Base-by-base conservation (phyloP, 2,888 invertebrate genomes). In the Oasisia sp. region DNA sequence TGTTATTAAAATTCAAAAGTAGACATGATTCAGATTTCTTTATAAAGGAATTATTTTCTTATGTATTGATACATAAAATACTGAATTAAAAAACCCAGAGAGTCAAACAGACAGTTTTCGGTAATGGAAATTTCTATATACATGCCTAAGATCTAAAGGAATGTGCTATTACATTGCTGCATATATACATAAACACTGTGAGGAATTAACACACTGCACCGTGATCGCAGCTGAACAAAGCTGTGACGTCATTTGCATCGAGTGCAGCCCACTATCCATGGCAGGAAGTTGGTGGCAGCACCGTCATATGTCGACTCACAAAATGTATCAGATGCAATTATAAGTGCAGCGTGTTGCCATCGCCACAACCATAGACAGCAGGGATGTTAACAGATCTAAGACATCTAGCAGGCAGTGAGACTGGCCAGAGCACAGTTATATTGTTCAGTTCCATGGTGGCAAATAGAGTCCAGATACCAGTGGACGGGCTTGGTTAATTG, bases 251-350 rank as follows among this genome's bases (percentile, higher is more conserved):
- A 74, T 74, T 74, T 27, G 74, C 74, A 74, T 74, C 74, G 74
- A 74, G 74, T 27, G 7, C 74, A 27, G 74, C 74, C 74, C 74
- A 74, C 74, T 74, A 74, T 19, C 74, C 74, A n/a, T 74, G 74
- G 27, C 50, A 50, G n/a, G 74, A 74, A 74, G 74, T 74, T 74
- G 74, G n/a, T n/a, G 74, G 74, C 74, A 74, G 74, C 74, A 74
- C 74, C n/a, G 74, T 74, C 74, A 74, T 74, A 27, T 0, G 19
- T 74, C 74, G 27, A n/a, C 74, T 74, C 74, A 74, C 74, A 74
- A 74, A 74, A 74, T 74, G 74, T 74, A 74, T 74, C 74, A 1
- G 19, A 74, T 19, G 74, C 74, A 74, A 74, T 74, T 74, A 74
- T 74, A 74, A 74, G 74, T 74, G 74, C 74, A 74, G 7, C 74